Base-by-base conservation (phyloP, 2,797 vertebrate genomes). In the Sebastiscus albofasciatus region DNA sequence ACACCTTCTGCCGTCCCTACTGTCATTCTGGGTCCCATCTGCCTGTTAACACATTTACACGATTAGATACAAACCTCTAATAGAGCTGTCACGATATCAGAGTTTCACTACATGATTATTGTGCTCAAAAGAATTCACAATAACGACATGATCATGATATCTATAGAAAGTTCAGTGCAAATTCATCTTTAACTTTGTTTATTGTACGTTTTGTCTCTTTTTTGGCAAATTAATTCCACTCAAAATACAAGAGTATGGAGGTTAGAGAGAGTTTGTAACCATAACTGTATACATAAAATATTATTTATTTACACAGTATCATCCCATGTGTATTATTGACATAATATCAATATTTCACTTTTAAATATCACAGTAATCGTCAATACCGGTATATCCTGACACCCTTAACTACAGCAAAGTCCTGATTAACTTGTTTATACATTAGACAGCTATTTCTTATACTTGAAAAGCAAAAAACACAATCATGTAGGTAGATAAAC, bases 1-100 rank as follows among this genome's bases (percentile, higher is more conserved):
- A 74, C 87, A 93, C 0, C 0, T 0, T 4, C 3, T 61, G 9
- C 0, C 6, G 1, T 0, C 2, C 2, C 0, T 0, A 0, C 0
- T 1, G 39, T 54, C 20, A 39, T 12, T 16, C 11, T 7, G 1
- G 18, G 4, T 13, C 2, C 0, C 9, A 14, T 33, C 1, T 34
- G 1, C 2, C 77, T 86, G 80, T 77, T 46, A 52, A 85, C 34
- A 77, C 59, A 71, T 39, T 5, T 62, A 68, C 14, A 84, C 27
- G 80, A 33, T 72, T 58, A 72, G 14, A 61, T 16, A 67, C 27
- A n/a, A 75, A 46, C 39, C n/a, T 78, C 59, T n/a, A 10, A 54
- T 12, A 52, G 46, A 18, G 46, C 46, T 52, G 46, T 52, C 18
- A 0, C 46, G n/a, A 52, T 52, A n/a, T 52, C 9, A n/a, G 46